phyloP scores from a whole-genome alignment of 2,888 invertebrate species.

The Drosophila kuntzei region DNA sequence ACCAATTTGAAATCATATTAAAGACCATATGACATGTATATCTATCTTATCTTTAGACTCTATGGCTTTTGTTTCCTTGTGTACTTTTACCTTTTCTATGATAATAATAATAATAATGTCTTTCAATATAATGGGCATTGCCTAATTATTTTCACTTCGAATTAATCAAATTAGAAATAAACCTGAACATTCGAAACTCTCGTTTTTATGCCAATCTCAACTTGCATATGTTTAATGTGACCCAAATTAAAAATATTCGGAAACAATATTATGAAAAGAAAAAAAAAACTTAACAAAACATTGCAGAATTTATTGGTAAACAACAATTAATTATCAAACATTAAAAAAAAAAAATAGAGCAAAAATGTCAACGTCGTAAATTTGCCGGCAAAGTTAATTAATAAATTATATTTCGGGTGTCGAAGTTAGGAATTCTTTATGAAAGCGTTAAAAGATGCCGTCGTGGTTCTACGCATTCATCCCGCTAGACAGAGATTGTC shows the following conservation, averaged over 20 bases:
- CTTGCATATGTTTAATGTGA: slow-evolving; percentile 5
- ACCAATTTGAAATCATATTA: neutral
- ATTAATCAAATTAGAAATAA: neutral
- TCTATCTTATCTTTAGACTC: neutral
- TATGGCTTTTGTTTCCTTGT: neutral
- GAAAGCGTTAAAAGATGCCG: slow-evolving; percentile 33
- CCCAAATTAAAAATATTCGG: slow-evolving; percentile 15
- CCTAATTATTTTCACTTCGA: too few relatives aligned
- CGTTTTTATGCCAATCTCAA: neutral
- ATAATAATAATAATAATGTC: neutral
- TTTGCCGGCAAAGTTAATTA: slow-evolving; percentile 35
- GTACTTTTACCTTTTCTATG: neutral
- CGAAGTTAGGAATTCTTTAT: slow-evolving; percentile 27
- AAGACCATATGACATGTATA: too few relatives aligned
- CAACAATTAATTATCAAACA: slow-evolving; percentile 19
- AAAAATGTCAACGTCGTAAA: slow-evolving; percentile 22
- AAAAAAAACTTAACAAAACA: neutral
- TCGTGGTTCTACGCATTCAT: slow-evolving; percentile 5
- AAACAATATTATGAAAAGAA: slow-evolving; percentile 1
- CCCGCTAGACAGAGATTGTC: slow-evolving; percentile 2
- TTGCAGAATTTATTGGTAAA: slow-evolving; percentile 5
- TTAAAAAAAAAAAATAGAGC: neutral
- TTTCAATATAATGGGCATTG: slow-evolving; percentile 3
- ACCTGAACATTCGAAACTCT: neutral
- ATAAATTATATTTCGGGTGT: slow-evolving; percentile 2